Conservation (phyloP, 2,888 invertebrate species). For the Drosophila acutilabella region DNA sequence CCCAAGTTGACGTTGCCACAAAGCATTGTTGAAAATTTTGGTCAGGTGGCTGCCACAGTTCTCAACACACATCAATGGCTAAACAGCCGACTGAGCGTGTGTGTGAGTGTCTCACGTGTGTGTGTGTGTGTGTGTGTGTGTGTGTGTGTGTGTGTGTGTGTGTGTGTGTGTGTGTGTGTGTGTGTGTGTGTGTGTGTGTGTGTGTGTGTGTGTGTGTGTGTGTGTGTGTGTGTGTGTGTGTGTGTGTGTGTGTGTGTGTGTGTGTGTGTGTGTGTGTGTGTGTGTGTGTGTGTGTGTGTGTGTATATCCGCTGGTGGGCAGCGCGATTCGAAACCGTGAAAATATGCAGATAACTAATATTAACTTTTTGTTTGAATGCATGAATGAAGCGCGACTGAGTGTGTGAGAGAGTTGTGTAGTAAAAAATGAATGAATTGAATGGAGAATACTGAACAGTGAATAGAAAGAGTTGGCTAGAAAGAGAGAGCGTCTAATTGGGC, state of each 20-base stretch:
- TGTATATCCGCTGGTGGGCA: conserved; percentile 73
- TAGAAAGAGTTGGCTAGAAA: neutral
- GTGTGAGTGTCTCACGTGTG: no score
- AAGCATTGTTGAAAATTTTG: conserved; percentile 59
- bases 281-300: conserved; percentile 25
- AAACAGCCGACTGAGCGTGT: neutral
- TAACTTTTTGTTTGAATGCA: conserved; percentile 74
- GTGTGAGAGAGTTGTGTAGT: conserved; percentile 27
- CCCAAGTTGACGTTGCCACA: conserved; percentile 27
- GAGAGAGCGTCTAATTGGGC: conserved; percentile 41
- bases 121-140: conserved; percentile 15
- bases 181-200: conserved; percentile 30
- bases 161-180: conserved; percentile 15
- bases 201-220: conserved; percentile 15
- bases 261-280: conserved; percentile 19
- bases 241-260: conserved; percentile 13
- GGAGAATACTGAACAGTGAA: neutral
- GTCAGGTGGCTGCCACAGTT: conserved; percentile 57
- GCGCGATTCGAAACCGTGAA: conserved; percentile 72
- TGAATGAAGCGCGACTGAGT: conserved; percentile 66
- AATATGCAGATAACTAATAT: conserved; percentile 79
- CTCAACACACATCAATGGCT: conserved; percentile 31
- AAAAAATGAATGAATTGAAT: conserved; percentile 54
- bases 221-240: conserved; percentile 30
- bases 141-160: conserved; percentile 30